Evolutionary conservation across 2,797 vertebrate genomes (phyloP).

Genomic region (Hydrolagus colliei): DNA sequence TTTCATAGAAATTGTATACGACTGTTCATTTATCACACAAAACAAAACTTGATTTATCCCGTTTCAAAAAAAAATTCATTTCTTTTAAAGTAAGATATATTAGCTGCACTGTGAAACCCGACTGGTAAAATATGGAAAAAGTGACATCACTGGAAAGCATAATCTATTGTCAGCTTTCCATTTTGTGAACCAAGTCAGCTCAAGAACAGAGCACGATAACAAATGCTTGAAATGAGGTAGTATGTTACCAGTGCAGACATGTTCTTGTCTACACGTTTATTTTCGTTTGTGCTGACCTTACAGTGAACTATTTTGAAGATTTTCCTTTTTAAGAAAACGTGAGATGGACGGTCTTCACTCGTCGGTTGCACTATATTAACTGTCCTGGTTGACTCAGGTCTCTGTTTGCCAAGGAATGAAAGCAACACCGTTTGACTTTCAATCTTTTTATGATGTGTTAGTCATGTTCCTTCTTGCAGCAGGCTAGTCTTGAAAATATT

Average conservation of each 20-base stretch:
- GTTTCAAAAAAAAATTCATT: not conserved
- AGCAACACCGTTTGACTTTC: not conserved
- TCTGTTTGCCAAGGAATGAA: not conserved
- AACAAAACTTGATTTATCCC: not conserved
- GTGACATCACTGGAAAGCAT: not conserved
- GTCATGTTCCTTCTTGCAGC: not conserved
- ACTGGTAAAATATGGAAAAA: not conserved
- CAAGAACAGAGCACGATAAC: not conserved
- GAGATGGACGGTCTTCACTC: not conserved
- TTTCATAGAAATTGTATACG: not conserved
- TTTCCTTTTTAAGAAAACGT: not conserved
- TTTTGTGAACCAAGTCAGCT: not conserved
- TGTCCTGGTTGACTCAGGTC: not conserved
- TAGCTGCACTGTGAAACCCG: not conserved
- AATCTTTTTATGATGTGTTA: not conserved
- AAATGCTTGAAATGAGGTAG: not conserved
- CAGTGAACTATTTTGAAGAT: not conserved
- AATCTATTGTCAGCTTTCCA: not conserved
- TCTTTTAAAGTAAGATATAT: not conserved
- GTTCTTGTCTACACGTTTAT: not conserved
- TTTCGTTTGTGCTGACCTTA: not conserved
- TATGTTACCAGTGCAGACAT: not conserved
- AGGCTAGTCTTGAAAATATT: no score
- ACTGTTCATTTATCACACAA: not conserved
- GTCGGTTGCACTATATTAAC: not conserved